Evolutionary conservation across 2,113 vertebrate genomes (phyloP).

Genomic region (Nothocercus nigrocapillus): DNA sequence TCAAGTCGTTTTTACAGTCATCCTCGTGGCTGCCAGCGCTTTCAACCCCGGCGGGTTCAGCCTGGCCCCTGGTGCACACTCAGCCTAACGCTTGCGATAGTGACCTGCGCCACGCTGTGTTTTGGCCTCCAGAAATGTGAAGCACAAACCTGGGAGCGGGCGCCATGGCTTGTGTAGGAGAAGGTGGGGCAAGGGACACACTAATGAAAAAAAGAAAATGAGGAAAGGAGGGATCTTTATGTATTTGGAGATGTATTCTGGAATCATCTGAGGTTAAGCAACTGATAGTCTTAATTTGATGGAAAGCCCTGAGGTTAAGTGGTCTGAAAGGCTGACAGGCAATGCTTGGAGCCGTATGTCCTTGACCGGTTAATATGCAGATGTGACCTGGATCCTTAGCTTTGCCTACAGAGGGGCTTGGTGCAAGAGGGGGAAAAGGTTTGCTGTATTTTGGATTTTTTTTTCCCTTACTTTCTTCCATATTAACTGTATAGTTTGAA

Average conservation of each 20-base stretch:
- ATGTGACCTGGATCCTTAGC: conserved; percentile 13
- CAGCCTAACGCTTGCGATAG: neutral
- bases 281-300: neutral
- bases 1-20: neutral
- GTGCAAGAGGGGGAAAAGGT: neutral
- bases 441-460: conserved; percentile 6
- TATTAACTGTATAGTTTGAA: neutral
- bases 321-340: neutral
- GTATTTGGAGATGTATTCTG: neutral
- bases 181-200: neutral
- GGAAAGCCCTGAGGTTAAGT: conserved; percentile 37
- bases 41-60: neutral
- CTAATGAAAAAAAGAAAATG: neutral
- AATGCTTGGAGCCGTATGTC: neutral
- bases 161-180: neutral
- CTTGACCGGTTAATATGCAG: conserved; percentile 28
- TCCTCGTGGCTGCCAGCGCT: neutral
- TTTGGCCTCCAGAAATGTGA: conserved; percentile 23
- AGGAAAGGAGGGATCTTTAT: neutral
- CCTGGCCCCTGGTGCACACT: neutral
- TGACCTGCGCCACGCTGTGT: neutral
- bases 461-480: conserved; percentile 13
- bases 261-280: conserved; percentile 10
- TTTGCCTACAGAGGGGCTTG: neutral
- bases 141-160: neutral